Percentiles rank a stretch among this genome's conserved stretches.
phyloP scores from a whole-genome alignment of 2,113 vertebrate genomes.

The Zosterops japonicus region DNA sequence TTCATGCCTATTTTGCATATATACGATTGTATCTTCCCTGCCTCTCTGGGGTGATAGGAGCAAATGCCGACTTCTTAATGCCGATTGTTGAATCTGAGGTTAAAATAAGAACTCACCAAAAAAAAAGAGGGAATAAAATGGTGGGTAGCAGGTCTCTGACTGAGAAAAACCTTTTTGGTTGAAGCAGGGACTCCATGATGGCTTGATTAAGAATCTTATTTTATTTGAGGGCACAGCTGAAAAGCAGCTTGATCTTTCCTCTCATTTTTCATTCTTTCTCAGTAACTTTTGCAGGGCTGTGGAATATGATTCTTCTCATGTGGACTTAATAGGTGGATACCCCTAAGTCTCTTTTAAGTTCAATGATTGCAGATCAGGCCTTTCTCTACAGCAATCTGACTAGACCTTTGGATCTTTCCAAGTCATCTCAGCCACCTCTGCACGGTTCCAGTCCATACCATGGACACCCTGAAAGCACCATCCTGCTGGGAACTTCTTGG shows the following conservation, averaged over 20 bases:
- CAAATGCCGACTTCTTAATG: constrained; percentile 52
- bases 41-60: constrained; percentile 50
- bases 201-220: neutral
- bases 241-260: neutral
- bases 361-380: neutral
- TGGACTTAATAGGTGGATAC: neutral
- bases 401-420: neutral
- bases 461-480: fast-evolving
- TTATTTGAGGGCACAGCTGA: neutral
- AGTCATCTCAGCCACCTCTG: neutral
- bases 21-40: constrained; percentile 13
- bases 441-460: fast-evolving
- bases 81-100: neutral
- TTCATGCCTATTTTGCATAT: constrained; percentile 56
- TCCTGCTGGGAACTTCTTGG: neutral
- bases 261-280: neutral
- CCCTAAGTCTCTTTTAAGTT: neutral
- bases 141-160: neutral
- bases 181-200: neutral
- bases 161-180: neutral
- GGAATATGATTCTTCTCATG: neutral
- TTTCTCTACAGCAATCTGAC: neutral
- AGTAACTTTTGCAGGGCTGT: neutral
- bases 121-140: neutral
- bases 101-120: constrained; percentile 3